These are phyloP conservation scores for Anthopleura xanthogrammica DNA, from an alignment of 92 coral and sea anemone genomes.

Conservation along the genomic window DNA sequence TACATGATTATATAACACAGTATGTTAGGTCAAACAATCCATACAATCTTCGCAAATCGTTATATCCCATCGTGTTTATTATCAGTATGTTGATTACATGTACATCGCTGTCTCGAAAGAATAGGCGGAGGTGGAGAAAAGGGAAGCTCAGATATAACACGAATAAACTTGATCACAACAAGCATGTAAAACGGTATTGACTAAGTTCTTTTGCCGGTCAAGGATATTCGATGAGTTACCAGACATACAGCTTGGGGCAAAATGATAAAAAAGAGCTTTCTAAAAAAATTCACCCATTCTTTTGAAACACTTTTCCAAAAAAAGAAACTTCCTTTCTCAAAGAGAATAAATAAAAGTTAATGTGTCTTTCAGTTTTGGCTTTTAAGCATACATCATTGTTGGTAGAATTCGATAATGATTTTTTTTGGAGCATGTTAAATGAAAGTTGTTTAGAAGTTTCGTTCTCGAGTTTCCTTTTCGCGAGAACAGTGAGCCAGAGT, in stretches of 20 bases:
- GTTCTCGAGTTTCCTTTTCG: neutral
- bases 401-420: neutral
- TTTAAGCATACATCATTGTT: neutral
- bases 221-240: neutral
- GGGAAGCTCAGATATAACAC: neutral
- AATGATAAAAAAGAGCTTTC: neutral
- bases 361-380: neutral
- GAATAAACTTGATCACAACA: neutral
- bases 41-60: neutral
- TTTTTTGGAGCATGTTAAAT: neutral
- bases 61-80: neutral
- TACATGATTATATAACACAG: neutral
- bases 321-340: neutral
- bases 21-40: neutral
- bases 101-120: neutral
- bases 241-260: neutral
- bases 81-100: neutral
- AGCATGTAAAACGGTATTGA: neutral
- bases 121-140: constrained; percentile 4
- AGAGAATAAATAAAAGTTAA: neutral
- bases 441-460: neutral
- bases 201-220: neutral
- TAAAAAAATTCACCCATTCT: neutral
- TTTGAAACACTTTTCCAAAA: neutral
- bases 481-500: neutral